Base-by-base conservation (phyloP, 2,113 vertebrate genomes). In the Chloropsis hardwickii region DNA sequence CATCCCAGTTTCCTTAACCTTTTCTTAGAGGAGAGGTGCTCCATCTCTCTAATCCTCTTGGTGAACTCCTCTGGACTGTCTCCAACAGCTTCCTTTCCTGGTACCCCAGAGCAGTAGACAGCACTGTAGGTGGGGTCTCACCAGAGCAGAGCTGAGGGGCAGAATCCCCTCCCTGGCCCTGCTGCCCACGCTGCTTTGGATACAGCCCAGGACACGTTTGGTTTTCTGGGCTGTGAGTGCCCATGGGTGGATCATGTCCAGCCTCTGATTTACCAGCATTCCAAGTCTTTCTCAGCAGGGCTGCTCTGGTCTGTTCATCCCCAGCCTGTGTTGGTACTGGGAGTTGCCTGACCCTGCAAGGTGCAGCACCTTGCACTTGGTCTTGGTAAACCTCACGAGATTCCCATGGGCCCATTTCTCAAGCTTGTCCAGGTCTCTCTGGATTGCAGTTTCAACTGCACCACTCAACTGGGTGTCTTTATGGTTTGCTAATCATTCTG, bases 291-390 rank as follows among this genome's bases (percentile, higher is more conserved):
- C 42, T 29, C 0, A 0, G 1, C 29, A 28, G 35, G 14, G 2
- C 42, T 81, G 37, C 25, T 29, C 25, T 61, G 1, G 14, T 50
- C 25, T 17, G 1, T 14, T 4, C 37, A 21, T 35, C 10, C 10
- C 5, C 22, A 57, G 10, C 10, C 31, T 37, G 12, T 50, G 19
- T 5, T 56, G 18, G 1, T 42, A 20, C 6, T 1, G 1, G 12
- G 12, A 5, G 0, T 33, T 53, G 19, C 8, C 6, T 0, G 1
- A n/a, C 6, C 3, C 5, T n/a, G n/a, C n/a, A n/a, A 28, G 25
- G 6, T 48, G 35, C 44, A 76, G 21, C 14, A 21, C 7, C 35
- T 31, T 62, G 29, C 11, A 35, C 25, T 31, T 58, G 7, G 6
- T 37, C 27, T 33, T 23, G 14, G 27, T 81, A 51, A 58, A 33